Percentiles rank a stretch among this genome's conserved stretches.
phyloP scores from a whole-genome alignment of 1,140 invertebrate species.

The Drosophila baimaii region DNA sequence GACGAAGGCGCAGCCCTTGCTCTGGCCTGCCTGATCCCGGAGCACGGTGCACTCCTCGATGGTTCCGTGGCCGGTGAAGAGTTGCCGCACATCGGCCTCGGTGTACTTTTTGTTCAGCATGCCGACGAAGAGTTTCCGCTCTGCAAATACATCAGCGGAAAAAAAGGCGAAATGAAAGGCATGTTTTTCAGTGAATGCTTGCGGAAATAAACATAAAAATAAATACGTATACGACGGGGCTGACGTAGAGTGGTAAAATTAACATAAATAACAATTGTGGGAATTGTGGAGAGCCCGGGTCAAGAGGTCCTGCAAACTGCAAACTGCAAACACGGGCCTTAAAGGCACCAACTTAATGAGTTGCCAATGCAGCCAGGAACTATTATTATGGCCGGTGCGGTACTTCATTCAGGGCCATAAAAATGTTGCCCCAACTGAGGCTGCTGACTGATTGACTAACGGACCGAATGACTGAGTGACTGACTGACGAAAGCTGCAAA shows the following conservation, averaged over 20 bases:
- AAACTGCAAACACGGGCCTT: constrained; percentile 33
- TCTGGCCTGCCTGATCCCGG: constrained; percentile 95
- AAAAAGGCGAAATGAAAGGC: constrained; percentile 40
- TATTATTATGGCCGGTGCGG: constrained; percentile 50
- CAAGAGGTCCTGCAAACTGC: constrained; percentile 41
- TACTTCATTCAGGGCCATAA: constrained; percentile 54
- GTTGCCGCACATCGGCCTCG: constrained; percentile 96
- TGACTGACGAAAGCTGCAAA: constrained; percentile 34
- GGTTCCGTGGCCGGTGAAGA: constrained; percentile 96
- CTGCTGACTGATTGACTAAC: constrained; percentile 46
- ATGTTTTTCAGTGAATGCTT: constrained; percentile 28
- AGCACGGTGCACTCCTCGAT: constrained; percentile 99
- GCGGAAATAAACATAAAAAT: constrained; percentile 49
- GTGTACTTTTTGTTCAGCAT: constrained; percentile 99
- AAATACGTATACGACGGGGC: constrained; percentile 6
- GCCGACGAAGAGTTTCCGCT: constrained; percentile 99
- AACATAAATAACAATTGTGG: constrained; percentile 58
- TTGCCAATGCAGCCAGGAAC: constrained; percentile 51
- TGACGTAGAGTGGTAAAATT: constrained; percentile 49
- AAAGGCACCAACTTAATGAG: constrained; percentile 54
- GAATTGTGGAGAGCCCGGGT: constrained; percentile 24
- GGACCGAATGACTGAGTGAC: constrained; percentile 30
- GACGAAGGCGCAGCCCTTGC: constrained; percentile 99
- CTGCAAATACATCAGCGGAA: constrained; percentile 88
- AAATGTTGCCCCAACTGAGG: constrained; percentile 46